phyloP scores from a whole-genome alignment of 2,888 invertebrate genomes.

The Blastobasis lacticolella region DNA sequence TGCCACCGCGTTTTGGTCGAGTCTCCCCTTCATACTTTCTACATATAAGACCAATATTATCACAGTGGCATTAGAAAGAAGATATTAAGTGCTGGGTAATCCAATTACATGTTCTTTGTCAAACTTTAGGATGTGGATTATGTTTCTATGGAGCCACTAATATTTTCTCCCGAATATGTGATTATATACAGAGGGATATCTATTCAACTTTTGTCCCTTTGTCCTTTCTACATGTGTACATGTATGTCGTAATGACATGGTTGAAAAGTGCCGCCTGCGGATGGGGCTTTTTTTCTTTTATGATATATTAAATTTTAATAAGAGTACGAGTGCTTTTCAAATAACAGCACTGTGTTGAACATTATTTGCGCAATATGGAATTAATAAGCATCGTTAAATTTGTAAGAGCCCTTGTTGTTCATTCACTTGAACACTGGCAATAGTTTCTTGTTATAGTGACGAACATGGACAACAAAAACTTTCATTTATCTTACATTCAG shows the following conservation, averaged over 20 bases:
- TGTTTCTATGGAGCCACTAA: slow-evolving; percentile 63
- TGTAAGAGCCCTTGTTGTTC: background rate
- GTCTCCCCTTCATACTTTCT: background rate
- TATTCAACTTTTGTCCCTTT: slow-evolving; percentile 52
- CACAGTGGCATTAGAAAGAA: slow-evolving; percentile 48
- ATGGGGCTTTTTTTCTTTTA: slow-evolving; percentile 14
- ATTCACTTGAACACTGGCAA: too few relatives aligned
- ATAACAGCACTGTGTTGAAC: background rate
- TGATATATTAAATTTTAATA: slow-evolving; percentile 6
- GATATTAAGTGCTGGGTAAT: slow-evolving; percentile 70
- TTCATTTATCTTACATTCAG: too few relatives aligned
- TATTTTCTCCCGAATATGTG: slow-evolving; percentile 54
- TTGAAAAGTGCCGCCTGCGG: slow-evolving; percentile 24
- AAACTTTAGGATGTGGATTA: slow-evolving; percentile 68
- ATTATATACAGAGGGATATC: slow-evolving; percentile 57
- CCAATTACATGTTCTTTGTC: slow-evolving; percentile 70
- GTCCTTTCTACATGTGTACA: slow-evolving; percentile 35
- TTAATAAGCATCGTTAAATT: background rate
- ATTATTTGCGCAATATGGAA: background rate
- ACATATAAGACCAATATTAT: slow-evolving; percentile 31
- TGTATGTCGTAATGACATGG: slow-evolving; percentile 44
- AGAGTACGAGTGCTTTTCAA: background rate
- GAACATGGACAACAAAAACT: too few relatives aligned
- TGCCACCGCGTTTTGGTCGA: too few relatives aligned
- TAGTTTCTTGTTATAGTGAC: too few relatives aligned